These are phyloP conservation scores for Zalophus californianus DNA, from an alignment of 2,797 vertebrate genomes.

Conservation along the genomic window DNA sequence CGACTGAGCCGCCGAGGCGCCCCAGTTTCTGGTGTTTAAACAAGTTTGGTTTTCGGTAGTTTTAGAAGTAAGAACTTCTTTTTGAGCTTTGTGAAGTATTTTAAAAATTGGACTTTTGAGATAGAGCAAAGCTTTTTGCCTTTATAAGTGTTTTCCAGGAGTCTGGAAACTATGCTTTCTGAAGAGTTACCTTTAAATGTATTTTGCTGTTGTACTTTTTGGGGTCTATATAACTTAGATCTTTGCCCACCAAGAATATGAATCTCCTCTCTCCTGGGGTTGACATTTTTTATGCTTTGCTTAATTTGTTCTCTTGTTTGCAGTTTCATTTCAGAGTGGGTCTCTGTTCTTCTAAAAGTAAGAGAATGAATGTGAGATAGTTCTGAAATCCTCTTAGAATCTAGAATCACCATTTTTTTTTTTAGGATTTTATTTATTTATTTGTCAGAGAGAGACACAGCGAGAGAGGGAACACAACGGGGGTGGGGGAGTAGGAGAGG, in stretches of 20 bases:
- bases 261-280: background rate
- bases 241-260: background rate
- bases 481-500: no score
- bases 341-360: slow-evolving; percentile 29
- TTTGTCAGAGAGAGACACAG: no score
- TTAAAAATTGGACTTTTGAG: background rate
- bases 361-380: background rate
- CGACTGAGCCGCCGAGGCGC: no score
- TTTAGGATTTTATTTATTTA: no score
- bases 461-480: no score
- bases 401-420: background rate
- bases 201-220: background rate
- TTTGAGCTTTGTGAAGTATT: slow-evolving; percentile 32
- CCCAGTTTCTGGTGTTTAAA: background rate
- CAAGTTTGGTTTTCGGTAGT: slow-evolving; percentile 1
- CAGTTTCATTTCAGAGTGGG: background rate
- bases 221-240: background rate
- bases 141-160: background rate
- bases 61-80: slow-evolving; percentile 18
- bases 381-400: background rate
- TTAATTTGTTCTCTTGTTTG: background rate
- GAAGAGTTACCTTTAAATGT: background rate
- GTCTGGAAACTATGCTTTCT: slow-evolving; percentile 26
- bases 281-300: background rate
- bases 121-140: background rate